These are phyloP conservation scores for Merops nubicus DNA, from an alignment of 2,113 vertebrate genomes.

Conservation along the genomic window DNA sequence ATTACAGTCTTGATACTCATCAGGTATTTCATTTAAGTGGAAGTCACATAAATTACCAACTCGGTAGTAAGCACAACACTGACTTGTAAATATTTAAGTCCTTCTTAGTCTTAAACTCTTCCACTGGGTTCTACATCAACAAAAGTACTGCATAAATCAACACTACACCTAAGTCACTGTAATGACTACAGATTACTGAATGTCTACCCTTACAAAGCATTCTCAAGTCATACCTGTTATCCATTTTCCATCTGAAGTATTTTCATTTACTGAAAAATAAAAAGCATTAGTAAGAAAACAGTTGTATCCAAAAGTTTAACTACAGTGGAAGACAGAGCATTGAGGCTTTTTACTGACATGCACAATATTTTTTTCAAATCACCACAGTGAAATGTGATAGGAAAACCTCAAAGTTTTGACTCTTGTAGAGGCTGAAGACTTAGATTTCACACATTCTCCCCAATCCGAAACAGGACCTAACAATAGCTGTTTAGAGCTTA, in stretches of 20 bases:
- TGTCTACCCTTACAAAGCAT: neutral
- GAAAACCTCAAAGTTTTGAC: neutral
- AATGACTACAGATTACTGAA: neutral
- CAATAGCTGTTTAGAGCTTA: neutral
- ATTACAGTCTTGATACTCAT: neutral
- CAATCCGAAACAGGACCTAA: neutral
- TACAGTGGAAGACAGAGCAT: neutral
- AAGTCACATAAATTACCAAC: neutral
- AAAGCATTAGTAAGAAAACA: neutral
- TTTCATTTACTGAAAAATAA: slow-evolving; percentile 49
- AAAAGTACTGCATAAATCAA: neutral
- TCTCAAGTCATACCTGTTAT: slow-evolving; percentile 12
- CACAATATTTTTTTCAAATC: neutral
- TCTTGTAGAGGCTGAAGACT: neutral
- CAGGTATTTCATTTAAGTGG: accelerated
- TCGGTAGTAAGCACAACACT: neutral
- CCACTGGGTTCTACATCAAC: neutral
- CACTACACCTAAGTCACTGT: accelerated
- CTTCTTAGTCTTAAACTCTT: neutral
- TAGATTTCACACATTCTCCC: neutral
- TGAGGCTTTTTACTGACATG: neutral
- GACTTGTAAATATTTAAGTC: neutral
- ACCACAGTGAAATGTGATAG: neutral
- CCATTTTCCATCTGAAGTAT: neutral
- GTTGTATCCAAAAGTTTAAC: neutral